Evolutionary conservation across 37 sponge, comb jelly and placozoan species (phyloP), one percentile per base, ranked within the genome.

Genomic region (Haliclona indistincta): DNA sequence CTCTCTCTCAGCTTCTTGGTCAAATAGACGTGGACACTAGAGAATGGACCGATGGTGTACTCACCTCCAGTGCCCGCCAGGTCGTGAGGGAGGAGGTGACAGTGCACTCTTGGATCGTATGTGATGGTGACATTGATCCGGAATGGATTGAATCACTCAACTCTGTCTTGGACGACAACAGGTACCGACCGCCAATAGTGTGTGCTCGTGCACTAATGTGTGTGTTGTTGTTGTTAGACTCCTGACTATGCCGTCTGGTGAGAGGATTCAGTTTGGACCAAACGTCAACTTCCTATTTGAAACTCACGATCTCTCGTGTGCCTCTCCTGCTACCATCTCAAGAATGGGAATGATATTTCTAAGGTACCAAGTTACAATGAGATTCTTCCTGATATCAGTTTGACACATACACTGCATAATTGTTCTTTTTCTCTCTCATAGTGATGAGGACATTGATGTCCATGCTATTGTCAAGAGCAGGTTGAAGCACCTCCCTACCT

Each of bases 141-240:
- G 99, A 95, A 86, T 98, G 99, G 99, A 93, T 98, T 25, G 99
- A 98, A 67, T 98, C 99, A 11, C 92, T 98, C 41, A 98, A 98
- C 63, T 95, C 96, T 51, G 96, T 95, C 0, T 78, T 97, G 73
- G 98, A 94, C 71, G 94, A 94, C 51, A 94, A 97, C 63, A 68
- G 86, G 81, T 85, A 8, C 40, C 62, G 30, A 60, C 62, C 30
- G 28, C 34, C 8, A 7, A 2, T 56, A 7, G 56, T 56, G 56
- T 56, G 56, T 56, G 3, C 6, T 4, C 28, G 6, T 56, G 67
- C 39, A n/a, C n/a, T 29, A 17, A 20, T 64, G 41, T 36, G 41
- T 37, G 67, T 35, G 41, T 37, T 17, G 1, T 0, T 11, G 30
- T 53, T 41, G n/a, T n/a, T n/a, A n/a, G n/a, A n/a, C 69, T 98